Conservation (phyloP, 2,888 invertebrate genomes). For the Nebria brevicollis region DNA sequence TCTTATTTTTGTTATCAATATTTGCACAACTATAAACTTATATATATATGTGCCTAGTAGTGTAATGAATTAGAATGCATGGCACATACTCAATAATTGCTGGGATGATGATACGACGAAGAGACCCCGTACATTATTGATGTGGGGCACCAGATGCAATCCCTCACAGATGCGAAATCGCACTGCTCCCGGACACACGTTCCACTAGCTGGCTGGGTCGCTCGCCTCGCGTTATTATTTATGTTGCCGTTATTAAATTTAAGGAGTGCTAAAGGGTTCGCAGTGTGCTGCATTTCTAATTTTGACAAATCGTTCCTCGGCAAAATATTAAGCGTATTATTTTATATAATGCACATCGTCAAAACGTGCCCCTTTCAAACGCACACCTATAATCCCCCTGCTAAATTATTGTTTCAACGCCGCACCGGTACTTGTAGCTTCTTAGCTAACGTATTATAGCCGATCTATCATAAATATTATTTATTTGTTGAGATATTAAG, state of each 20-base stretch:
- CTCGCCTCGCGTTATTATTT: slow-evolving; percentile 26
- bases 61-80: not conserved
- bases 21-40: not conserved
- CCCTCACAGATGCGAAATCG: not conserved
- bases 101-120: not conserved
- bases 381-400: not conserved
- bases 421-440: not conserved
- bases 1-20: not conserved
- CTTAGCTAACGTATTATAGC: not conserved
- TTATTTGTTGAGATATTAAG: too few species aligned
- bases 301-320: slow-evolving; percentile 44
- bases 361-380: not conserved
- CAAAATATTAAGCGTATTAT: slow-evolving; percentile 37
- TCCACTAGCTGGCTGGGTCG: slow-evolving; percentile 5
- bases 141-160: slow-evolving; percentile 35
- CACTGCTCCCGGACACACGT: slow-evolving; percentile 6
- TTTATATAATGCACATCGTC: slow-evolving; percentile 3
- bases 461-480: not conserved
- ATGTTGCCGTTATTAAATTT: slow-evolving; percentile 46
- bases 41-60: too few species aligned
- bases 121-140: slow-evolving; percentile 17
- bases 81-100: not conserved
- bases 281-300: slow-evolving; percentile 41
- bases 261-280: slow-evolving; percentile 46
- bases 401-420: not conserved